Evolutionary conservation across 2,888 invertebrate genomes (phyloP).

Genomic region (Sphaerophoria rueppellii): DNA sequence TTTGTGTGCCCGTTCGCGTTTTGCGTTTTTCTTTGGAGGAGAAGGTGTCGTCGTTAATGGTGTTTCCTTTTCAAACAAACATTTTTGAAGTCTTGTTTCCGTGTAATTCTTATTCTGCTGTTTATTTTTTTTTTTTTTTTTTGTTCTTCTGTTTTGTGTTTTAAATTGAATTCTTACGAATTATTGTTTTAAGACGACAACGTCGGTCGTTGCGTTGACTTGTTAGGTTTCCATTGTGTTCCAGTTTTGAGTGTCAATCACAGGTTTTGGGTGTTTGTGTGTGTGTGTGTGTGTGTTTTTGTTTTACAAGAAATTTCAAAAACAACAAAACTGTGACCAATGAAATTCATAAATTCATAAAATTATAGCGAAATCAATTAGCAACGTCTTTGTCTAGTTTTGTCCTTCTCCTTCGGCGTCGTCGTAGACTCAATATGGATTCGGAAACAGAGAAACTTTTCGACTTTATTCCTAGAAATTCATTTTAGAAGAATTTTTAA

Average conservation of each 20-base stretch:
- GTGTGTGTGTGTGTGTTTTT: not conserved
- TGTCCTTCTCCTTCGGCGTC: not conserved
- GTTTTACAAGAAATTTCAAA: not conserved
- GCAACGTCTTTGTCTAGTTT: not conserved
- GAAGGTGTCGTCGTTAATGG: constrained; percentile 30
- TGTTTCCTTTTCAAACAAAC: constrained; percentile 16
- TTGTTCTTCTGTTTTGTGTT: not conserved
- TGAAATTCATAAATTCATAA: not conserved
- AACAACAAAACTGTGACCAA: not conserved
- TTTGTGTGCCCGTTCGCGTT: constrained; percentile 14
- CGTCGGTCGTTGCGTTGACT: not conserved
- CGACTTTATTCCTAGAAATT: constrained; percentile 11
- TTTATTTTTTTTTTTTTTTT: too few relatives aligned
- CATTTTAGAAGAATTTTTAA: not conserved
- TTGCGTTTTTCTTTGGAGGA: constrained; percentile 17
- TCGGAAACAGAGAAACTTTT: not conserved
- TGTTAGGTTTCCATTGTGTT: constrained; percentile 1
- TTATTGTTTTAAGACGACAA: not conserved
- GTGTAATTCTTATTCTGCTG: constrained; percentile 7
- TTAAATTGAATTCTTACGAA: constrained; percentile 22
- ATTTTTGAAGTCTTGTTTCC: constrained; percentile 24
- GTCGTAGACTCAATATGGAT: too few relatives aligned
- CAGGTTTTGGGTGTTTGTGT: not conserved
- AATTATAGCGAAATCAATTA: constrained; percentile 28
- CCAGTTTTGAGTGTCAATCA: not conserved